phyloP scores from a whole-genome alignment of 2,888 invertebrate genomes.

The Gari tellinella region DNA sequence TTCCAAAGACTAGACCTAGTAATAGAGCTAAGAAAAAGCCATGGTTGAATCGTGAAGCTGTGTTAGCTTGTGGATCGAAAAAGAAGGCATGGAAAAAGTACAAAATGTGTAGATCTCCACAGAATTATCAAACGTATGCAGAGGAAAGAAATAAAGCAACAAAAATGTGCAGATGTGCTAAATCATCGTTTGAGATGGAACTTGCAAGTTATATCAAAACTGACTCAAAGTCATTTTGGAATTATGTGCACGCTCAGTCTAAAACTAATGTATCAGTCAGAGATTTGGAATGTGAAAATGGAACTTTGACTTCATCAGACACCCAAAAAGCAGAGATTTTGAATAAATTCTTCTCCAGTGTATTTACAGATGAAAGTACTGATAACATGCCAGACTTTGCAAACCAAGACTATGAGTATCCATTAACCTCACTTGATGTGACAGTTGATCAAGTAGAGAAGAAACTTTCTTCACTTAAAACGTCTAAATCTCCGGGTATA shows the following conservation, averaged over 20 bases:
- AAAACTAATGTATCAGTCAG: background rate
- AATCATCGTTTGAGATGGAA: background rate
- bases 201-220: background rate
- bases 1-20: background rate
- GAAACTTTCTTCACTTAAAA: background rate
- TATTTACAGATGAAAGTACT: background rate
- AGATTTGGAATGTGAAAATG: background rate
- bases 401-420: background rate
- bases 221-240: slow-evolving; percentile 5
- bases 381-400: background rate
- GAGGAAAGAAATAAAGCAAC: background rate
- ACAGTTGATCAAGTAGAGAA: background rate
- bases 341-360: background rate
- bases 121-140: background rate
- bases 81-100: slow-evolving; percentile 5
- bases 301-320: background rate
- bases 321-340: background rate
- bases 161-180: background rate
- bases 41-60: background rate
- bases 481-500: background rate
- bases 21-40: background rate
- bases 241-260: background rate
- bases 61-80: background rate
- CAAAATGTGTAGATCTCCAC: background rate
- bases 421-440: background rate